Conservation (phyloP, 2,888 invertebrate genomes). For the Lithophane socia region DNA sequence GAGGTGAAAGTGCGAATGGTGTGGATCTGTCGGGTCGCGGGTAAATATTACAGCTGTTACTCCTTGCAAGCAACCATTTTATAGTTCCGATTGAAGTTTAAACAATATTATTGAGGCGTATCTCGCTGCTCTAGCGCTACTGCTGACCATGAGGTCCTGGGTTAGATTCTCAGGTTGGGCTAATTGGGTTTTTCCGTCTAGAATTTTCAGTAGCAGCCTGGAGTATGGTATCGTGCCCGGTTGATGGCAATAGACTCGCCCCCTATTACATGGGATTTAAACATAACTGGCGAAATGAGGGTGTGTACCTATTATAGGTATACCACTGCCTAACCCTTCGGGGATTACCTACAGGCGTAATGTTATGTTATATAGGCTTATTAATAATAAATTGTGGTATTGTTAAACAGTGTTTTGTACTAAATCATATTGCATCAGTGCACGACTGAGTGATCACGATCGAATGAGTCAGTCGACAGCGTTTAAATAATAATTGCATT, state of each 20-base stretch:
- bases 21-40: constrained; percentile 47
- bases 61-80: constrained; percentile 37
- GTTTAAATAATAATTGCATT: constrained; percentile 42
- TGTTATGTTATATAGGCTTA: neutral
- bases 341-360: neutral
- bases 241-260: neutral
- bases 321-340: neutral
- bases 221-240: neutral
- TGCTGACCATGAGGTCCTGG: neutral
- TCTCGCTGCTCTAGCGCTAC: neutral
- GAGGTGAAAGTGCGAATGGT: constrained; percentile 60
- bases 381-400: constrained; percentile 11
- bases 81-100: constrained; percentile 18
- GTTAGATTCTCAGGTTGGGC: neutral
- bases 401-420: constrained; percentile 38
- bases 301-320: neutral
- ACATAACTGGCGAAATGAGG: neutral
- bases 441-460: constrained; percentile 53
- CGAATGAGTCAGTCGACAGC: constrained; percentile 42
- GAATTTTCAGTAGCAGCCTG: neutral
- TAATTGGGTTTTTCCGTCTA: neutral
- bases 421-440: constrained; percentile 46
- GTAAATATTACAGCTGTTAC: constrained; percentile 41
- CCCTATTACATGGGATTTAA: constrained; percentile 1
- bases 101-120: constrained; percentile 11